Percentiles rank a stretch among this genome's conserved stretches.
Conservation (phyloP, 2,113 vertebrate species). For the Oncorhynchus mykiss region DNA sequence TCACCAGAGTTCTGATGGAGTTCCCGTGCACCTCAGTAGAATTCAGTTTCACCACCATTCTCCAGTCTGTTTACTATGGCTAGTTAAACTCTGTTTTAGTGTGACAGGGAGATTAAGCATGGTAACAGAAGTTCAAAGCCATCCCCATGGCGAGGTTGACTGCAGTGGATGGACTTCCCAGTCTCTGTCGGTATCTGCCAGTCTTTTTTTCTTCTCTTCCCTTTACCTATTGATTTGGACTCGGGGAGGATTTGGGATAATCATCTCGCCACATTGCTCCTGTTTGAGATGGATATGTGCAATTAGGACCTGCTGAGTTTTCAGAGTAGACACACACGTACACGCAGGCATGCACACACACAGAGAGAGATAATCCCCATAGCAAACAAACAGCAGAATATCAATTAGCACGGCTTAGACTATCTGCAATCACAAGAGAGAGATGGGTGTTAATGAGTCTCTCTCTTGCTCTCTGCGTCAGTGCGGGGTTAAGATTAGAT, state of each 20-base stretch:
- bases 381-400: background rate
- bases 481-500: background rate
- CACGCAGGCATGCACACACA: background rate
- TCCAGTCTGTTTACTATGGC: background rate
- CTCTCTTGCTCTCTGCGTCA: no score
- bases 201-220: background rate
- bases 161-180: background rate
- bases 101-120: conserved; percentile 18
- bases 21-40: background rate
- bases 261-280: conserved; percentile 24
- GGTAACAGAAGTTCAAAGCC: conserved; percentile 24
- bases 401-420: background rate
- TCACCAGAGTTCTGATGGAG: background rate
- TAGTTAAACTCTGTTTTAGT: background rate
- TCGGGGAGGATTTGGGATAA: conserved; percentile 41
- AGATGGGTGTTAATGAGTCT: background rate
- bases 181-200: background rate
- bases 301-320: conserved; percentile 26
- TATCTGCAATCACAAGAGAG: background rate
- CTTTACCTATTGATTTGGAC: conserved; percentile 39
- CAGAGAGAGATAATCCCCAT: background rate
- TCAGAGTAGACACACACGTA: background rate
- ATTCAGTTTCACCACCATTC: background rate
- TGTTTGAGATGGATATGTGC: conserved; percentile 39
- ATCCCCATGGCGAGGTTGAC: conserved; percentile 3